Evolutionary conservation across 1,140 invertebrate species (phyloP).

Genomic region (Wiebesia pumilae): DNA sequence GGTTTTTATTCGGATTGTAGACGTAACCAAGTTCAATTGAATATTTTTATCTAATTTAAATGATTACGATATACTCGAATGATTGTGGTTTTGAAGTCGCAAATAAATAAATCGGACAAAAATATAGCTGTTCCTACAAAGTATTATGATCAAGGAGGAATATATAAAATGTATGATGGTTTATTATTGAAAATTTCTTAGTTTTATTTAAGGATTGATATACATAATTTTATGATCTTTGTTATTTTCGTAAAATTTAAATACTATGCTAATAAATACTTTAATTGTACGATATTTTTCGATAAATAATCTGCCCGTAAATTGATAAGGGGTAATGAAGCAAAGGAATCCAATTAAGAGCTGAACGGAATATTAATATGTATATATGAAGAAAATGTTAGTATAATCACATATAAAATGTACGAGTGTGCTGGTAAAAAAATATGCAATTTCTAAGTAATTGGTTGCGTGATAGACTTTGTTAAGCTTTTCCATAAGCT

Average conservation of each 20-base stretch:
- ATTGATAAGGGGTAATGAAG: neutral
- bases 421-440: neutral
- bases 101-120: too few relatives aligned
- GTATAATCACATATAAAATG: neutral
- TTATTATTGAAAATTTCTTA: neutral
- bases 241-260: too few relatives aligned
- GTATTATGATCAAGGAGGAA: neutral
- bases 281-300: neutral
- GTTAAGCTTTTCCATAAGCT: neutral
- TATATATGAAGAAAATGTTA: neutral
- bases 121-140: too few relatives aligned
- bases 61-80: too few relatives aligned
- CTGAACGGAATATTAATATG: neutral
- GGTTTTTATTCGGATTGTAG: too few relatives aligned
- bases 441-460: slow-evolving; percentile 1
- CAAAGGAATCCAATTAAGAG: neutral
- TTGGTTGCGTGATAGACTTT: slow-evolving; percentile 16
- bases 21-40: too few relatives aligned
- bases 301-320: neutral
- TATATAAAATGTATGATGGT: neutral
- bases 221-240: too few relatives aligned
- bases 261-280: neutral
- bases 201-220: too few relatives aligned
- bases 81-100: too few relatives aligned
- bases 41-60: too few relatives aligned